These are phyloP conservation scores for Heliornis fulica DNA, from an alignment of 2,113 vertebrate species.

Conservation along the genomic window DNA sequence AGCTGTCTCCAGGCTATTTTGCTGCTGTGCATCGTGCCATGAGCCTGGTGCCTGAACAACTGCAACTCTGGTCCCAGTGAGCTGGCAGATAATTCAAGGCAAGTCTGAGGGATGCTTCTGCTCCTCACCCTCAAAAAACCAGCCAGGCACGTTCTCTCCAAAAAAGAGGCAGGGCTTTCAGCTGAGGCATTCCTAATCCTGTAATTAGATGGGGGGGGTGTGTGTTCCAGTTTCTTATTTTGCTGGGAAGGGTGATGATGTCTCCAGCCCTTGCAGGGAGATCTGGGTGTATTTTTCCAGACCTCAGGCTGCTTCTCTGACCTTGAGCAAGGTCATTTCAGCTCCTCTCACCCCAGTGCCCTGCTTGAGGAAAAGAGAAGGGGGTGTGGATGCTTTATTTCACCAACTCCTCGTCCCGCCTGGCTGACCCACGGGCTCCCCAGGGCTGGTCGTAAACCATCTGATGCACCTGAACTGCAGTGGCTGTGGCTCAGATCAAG, in stretches of 20 bases:
- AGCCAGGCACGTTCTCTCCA: neutral
- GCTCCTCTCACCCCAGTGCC: neutral
- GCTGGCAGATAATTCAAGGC: neutral
- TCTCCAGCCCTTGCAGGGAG: neutral
- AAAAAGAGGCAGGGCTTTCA: neutral
- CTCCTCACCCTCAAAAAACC: neutral
- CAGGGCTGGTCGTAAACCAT: neutral
- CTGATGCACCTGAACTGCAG: accelerated
- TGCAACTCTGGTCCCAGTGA: neutral
- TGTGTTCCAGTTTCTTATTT: neutral
- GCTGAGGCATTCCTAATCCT: neutral
- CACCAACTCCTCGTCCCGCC: accelerated
- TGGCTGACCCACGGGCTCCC: neutral
- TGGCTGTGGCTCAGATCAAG: neutral
- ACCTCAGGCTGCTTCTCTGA: neutral
- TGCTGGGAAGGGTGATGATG: neutral
- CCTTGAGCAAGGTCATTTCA: neutral
- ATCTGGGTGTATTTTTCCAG: neutral
- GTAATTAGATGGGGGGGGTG: neutral
- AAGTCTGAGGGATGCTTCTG: neutral
- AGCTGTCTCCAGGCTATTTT: neutral
- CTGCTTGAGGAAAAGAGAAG: neutral
- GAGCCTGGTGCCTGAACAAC: neutral
- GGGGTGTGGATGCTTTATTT: neutral
- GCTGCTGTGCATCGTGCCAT: neutral